Base-by-base conservation (phyloP, 2,797 vertebrate genomes). In the Masticophis lateralis region DNA sequence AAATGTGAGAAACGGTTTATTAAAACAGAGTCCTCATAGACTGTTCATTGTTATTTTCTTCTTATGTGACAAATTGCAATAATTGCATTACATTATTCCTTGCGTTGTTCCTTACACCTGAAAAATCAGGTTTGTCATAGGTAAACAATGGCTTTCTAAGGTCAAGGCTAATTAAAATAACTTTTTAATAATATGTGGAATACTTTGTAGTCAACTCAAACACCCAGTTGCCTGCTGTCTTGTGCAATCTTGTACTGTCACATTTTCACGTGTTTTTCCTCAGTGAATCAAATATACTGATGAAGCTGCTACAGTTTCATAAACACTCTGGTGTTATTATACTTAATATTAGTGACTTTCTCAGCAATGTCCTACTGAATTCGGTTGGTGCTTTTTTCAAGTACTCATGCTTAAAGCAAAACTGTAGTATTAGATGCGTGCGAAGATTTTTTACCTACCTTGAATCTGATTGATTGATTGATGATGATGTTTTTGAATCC, bases 71-170 rank as follows among this genome's bases (percentile, higher is more conserved):
- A 91, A 91, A 92, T 92, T 0, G 2, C 37, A 93, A 22, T 92
- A 95, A 91, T 94, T 95, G 94, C 91, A 92, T 92, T 66, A 88
- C 25, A 47, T 94, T 83, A 47, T 59, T 28, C 47, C 14, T 91
- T 86, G 94, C 4, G 2, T 94, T 93, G 86, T 96, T 96, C 91
- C 92, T 93, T 32, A 93, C 63, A 60, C 92, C 28, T 97, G 96
- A 97, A 96, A 96, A 94, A 92, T 66, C 93, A 93, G n/a, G 69
- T 20, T 74, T 74, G 32, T 37, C 69, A 97, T 96, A 97, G 96
- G 96, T 94, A 96, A 95, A 96, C 92, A 94, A 94, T 92, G 93
- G 95, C 91, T 94, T 95, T 88, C 92, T 47, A 18, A 47, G 59
- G 74, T 60, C 92, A 95, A 60, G 55, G 66, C 94, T 94, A n/a